A percentile compares a stretch with the other conserved stretches of the same genome.
Evolutionary conservation across 2,797 vertebrate genomes (phyloP).

Genomic region (Halcyon badia): DNA sequence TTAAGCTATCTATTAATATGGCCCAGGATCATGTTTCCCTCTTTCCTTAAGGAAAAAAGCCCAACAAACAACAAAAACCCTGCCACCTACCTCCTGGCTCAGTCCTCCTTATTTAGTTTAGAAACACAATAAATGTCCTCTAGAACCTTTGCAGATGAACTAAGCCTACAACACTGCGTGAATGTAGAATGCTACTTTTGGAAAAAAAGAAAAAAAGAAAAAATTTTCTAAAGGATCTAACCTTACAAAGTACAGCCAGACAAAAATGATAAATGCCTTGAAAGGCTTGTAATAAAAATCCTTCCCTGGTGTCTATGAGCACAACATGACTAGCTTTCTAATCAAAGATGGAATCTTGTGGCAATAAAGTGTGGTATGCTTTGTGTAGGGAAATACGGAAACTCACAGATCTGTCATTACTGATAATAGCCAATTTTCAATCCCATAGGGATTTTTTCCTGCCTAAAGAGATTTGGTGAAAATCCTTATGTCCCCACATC

Average conservation of each 20-base stretch:
- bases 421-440: background rate
- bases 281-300: background rate
- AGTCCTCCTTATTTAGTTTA: background rate
- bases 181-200: background rate
- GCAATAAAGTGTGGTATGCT: constrained; percentile 15
- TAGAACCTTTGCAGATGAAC: background rate
- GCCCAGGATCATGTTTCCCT: background rate
- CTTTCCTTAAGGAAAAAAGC: background rate
- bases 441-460: background rate
- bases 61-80: background rate
- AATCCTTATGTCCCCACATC: background rate
- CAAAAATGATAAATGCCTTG: background rate
- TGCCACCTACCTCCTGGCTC: background rate
- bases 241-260: background rate
- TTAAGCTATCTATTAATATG: background rate
- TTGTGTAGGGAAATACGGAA: constrained; percentile 23
- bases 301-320: background rate
- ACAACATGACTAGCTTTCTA: background rate
- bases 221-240: background rate
- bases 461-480: background rate
- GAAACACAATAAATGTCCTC: background rate
- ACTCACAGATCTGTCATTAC: constrained; percentile 2
- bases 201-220: background rate
- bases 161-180: background rate
- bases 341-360: constrained; percentile 19